Base-by-base conservation (phyloP, 2,113 vertebrate genomes). In the Ia io region DNA sequence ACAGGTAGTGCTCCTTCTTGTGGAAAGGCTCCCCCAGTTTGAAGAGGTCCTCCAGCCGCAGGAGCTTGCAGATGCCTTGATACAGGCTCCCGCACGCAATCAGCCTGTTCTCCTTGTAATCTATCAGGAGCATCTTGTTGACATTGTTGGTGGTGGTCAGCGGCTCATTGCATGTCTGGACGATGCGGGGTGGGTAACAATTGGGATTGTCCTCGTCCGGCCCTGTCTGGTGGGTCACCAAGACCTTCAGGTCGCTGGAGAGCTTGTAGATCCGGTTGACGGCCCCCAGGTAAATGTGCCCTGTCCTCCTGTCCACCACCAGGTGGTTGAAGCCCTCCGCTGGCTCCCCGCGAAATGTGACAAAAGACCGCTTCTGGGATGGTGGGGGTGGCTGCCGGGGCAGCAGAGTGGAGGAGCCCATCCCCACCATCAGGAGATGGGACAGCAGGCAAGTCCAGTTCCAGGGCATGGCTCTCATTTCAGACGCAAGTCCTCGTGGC, bases 241-340 rank as follows among this genome's bases (percentile, higher is more conserved):
- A 98, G 90, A 99, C 98, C 86, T 99, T 99, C 95, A 99, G 97
- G 94, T 98, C 98, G 2, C 98, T 98, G 91, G 99, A 99, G 69
- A 99, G 99, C 98, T 99, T 99, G 96, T 99, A 99, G 97, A 99
- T 99, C 97, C 99, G 98, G 96, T 99, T 99, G 92, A 99, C 99
- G 0, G 99, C 99, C 82, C 99, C 99, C 95, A 99, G 42, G 95
- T 99, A 99, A 97, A 99, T 99, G 51, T 99, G 99, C 67, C 99
- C 99, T 96, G 99, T 99, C 96, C 99, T 99, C 97, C 99, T 98
- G 0, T 99, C 99, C 97, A 99, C 99, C 69, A 99, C 99, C 88
- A 99, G 96, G 97, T 99, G 99, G 98, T 99, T 99, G 97, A 99
- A 99, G 98, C 99, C 99, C 96, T 99, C 99, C 0, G 98, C 89